Base-by-base conservation (phyloP, 2,888 invertebrate genomes). In the Elgonia sp. region DNA sequence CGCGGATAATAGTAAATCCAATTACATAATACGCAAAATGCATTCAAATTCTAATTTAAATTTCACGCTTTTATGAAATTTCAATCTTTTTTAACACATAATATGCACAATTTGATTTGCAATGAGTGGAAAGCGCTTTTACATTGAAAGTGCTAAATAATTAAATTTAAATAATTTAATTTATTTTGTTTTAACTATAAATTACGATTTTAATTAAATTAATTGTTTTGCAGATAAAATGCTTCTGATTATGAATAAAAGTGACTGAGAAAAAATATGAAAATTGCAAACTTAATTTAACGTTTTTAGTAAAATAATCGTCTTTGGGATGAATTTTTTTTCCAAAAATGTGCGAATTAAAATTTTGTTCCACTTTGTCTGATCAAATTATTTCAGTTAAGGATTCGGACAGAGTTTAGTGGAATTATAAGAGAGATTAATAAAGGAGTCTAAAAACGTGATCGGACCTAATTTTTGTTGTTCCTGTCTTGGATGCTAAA, bases 1-100 rank as follows among this genome's bases (percentile, higher is more conserved):
- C n/a, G 1, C 7, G 39, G 63, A 75, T 50, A 63, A 75, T 46
- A 63, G 63, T 42, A 76, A 72, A 72, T 46, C 55, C 39, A 72
- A 55, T 55, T 53, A 55, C 18, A 55, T 55, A 55, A 72, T 72
- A 55, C 55, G 55, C 12, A 12, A 39, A 55, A 72, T 14, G 20
- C 55, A 55, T 72, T 37, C 39, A 21, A 55, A 55, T 55, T 72
- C 18, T 37, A 12, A 72, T 75, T 60, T 75, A 12, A 75, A 57
- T 42, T 57, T 57, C 8, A 42, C 16, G 16, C 0, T 6, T 20
- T 40, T 57, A 57, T 73, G 16, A 73, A 40, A 29, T 57, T 40
- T 18, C 0, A 16, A 72, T 57, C 40, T 70, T 62, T 62, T 39
- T 20, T n/a, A n/a, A n/a, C n/a, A n/a, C n/a, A n/a, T n/a, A n/a